These are phyloP conservation scores for Manduca sexta DNA, from an alignment of 1,140 invertebrate species.

Conservation along the genomic window DNA sequence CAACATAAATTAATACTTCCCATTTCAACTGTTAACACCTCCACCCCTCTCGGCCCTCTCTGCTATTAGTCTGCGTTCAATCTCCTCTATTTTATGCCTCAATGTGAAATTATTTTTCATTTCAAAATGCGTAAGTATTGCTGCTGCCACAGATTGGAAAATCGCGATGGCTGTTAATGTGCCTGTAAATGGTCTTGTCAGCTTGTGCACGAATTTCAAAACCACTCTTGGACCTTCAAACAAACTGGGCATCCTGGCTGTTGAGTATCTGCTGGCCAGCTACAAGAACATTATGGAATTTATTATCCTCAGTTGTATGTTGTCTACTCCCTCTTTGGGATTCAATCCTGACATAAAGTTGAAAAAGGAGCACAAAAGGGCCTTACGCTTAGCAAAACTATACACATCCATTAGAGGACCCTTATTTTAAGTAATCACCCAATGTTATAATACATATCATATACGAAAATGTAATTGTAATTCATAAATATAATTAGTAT, in stretches of 20 bases:
- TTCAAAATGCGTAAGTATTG: constrained; percentile 60
- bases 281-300: no score
- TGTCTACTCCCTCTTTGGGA: no score
- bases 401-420: no score
- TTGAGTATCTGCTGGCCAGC: constrained; percentile 59
- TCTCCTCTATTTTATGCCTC: constrained; percentile 38
- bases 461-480: constrained; percentile 46
- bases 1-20: no score
- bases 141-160: constrained; percentile 36
- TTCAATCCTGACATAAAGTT: no score
- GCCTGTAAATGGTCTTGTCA: constrained; percentile 39
- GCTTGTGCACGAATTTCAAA: constrained; percentile 40
- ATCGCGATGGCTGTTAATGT: constrained; percentile 28
- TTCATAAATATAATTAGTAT: no score
- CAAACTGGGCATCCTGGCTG: constrained; percentile 58
- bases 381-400: no score
- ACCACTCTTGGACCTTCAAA: constrained; percentile 47
- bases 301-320: no score
- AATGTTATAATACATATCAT: no score
- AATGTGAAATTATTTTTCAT: constrained; percentile 45
- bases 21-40: background rate
- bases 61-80: constrained; percentile 33
- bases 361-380: no score
- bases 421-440: no score
- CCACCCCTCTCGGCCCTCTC: constrained; percentile 17